These are phyloP conservation scores for Drosophila niveifrons DNA, from an alignment of 2,888 invertebrate species.

Conservation along the genomic window DNA sequence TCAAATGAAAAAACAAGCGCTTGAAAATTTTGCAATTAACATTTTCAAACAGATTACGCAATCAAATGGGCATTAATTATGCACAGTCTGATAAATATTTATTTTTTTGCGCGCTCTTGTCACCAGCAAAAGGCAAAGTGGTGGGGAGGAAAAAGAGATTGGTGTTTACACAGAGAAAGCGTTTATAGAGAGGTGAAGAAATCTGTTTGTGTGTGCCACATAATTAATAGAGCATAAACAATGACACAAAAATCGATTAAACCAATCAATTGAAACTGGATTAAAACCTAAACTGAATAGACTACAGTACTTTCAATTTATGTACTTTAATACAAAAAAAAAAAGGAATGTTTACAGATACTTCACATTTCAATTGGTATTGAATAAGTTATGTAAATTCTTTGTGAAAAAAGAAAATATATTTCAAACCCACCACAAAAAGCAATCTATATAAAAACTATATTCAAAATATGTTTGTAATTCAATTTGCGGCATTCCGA, in stretches of 20 bases:
- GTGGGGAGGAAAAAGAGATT: not conserved
- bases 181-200: conserved; percentile 26
- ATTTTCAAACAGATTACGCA: conserved; percentile 73
- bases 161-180: conserved; percentile 13
- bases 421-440: not conserved
- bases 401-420: not conserved
- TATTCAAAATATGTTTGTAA: conserved; percentile 13
- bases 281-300: conserved; percentile 42
- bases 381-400: not conserved
- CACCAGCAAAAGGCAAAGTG: not conserved
- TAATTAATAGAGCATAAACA: conserved; percentile 77
- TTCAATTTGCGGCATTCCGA: conserved; percentile 25
- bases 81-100: conserved; percentile 35
- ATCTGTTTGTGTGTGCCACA: conserved; percentile 55
- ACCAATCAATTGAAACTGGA: conserved; percentile 51
- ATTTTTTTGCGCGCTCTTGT: conserved; percentile 16
- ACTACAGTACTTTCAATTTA: not conserved
- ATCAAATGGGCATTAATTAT: conserved; percentile 70
- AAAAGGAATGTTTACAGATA: no score
- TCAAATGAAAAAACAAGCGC: conserved; percentile 3
- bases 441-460: conserved; percentile 15
- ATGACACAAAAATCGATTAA: conserved; percentile 40
- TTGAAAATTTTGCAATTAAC: conserved; percentile 66
- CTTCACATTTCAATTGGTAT: not conserved
- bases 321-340: not conserved